Percentiles rank a stretch among this genome's conserved stretches.
These are phyloP conservation scores for Staurois parvus DNA, from an alignment of 2,797 vertebrate genomes.

Conservation along the genomic window DNA sequence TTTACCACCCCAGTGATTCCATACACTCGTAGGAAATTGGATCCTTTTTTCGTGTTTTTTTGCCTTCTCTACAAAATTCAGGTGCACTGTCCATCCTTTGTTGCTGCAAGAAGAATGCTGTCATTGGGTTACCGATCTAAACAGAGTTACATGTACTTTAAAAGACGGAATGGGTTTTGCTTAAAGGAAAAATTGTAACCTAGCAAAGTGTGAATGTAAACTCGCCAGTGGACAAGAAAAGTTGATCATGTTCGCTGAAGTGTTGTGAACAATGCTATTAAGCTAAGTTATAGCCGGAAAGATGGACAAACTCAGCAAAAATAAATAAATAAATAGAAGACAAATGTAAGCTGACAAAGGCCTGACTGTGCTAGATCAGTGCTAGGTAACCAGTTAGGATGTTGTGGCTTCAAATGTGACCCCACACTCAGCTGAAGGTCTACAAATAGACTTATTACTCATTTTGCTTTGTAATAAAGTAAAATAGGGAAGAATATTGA, in stretches of 20 bases:
- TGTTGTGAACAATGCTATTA: constrained; percentile 41
- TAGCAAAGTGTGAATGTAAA: constrained; percentile 19
- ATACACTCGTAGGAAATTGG: constrained; percentile 45
- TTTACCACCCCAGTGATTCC: constrained; percentile 48
- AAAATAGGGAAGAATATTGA: too few species aligned
- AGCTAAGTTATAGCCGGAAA: neutral
- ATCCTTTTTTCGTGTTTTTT: constrained; percentile 22
- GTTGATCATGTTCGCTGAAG: constrained; percentile 38
- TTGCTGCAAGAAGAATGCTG: constrained; percentile 16
- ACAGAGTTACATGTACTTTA: constrained; percentile 26
- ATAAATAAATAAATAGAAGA: neutral
- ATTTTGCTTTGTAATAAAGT: too few species aligned
- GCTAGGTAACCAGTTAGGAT: too few species aligned
- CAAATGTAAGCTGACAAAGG: neutral
- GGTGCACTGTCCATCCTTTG: constrained; percentile 13
- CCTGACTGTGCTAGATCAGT: neutral
- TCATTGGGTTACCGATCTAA: constrained; percentile 13
- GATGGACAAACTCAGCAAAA: neutral
- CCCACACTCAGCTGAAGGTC: too few species aligned
- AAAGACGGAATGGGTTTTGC: constrained; percentile 28
- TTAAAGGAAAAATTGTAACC: constrained; percentile 32
- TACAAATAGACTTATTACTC: too few species aligned
- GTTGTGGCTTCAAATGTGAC: too few species aligned
- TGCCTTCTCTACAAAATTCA: constrained; percentile 15
- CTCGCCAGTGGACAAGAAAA: constrained; percentile 9